Conservation (phyloP, 2,113 vertebrate species). For the Apteryx owenii region DNA sequence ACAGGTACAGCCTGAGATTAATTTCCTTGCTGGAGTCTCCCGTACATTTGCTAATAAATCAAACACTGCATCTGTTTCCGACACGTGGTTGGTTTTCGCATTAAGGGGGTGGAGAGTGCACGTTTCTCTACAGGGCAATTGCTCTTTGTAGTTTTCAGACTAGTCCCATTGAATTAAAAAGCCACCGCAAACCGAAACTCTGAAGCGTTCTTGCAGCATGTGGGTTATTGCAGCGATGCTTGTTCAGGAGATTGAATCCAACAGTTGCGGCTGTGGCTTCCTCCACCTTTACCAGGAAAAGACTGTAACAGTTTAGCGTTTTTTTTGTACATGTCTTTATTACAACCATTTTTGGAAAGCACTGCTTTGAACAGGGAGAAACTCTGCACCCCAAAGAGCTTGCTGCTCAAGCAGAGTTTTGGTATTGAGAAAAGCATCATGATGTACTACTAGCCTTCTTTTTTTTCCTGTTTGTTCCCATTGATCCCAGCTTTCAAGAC, state of each 20-base stretch:
- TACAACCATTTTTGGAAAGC: neutral
- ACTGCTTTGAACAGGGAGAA: neutral
- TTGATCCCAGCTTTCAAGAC: neutral
- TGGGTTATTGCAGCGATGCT: neutral
- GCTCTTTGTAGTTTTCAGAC: neutral
- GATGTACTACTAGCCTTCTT: neutral
- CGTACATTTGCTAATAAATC: neutral
- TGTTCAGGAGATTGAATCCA: neutral
- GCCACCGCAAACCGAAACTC: neutral
- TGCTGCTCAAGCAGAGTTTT: neutral
- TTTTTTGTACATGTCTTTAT: rapidly evolving
- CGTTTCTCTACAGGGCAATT: neutral
- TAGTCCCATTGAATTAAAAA: neutral
- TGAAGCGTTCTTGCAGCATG: neutral
- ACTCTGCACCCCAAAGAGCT: rapidly evolving
- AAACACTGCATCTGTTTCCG: neutral
- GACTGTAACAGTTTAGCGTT: neutral
- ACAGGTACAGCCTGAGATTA: neutral
- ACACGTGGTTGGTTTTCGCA: neutral
- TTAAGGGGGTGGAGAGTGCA: neutral
- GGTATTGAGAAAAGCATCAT: neutral
- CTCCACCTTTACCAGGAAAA: neutral
- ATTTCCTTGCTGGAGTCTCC: neutral
- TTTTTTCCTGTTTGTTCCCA: neutral
- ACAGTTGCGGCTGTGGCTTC: neutral